Evolutionary conservation across 2,888 invertebrate genomes (phyloP), one percentile per base, ranked within the genome.

Genomic region (Apamea crenata): DNA sequence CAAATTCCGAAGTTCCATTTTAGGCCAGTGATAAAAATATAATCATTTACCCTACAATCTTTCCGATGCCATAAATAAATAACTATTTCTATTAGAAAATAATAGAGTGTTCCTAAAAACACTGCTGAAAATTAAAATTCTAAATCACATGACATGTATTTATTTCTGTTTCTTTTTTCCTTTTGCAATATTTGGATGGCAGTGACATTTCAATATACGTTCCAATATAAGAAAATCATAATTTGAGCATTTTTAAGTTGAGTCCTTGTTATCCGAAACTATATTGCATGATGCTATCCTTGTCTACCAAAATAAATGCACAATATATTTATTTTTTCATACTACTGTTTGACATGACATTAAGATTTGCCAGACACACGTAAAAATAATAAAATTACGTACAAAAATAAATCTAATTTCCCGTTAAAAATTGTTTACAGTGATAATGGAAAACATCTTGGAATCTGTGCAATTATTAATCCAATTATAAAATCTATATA

Each of bases 1-100:
- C 87, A 93, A 96, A 95, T 92, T 91, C 88, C 83, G 63, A 84
- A 90, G 91, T 95, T 95, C 95, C 91, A 94, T 95, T 95, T 93
- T 86, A 89, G 73, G 93, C 96, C 96, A 96, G 95, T 89, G 63
- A 79, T 71, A 81, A 71, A 78, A 73, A 70, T 68, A n/a, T 29
- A 61, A 50, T 68, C 12, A 40, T 74, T 85, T 74, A 40, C 16
- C 21, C 7, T 47, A 10, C 21, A 53, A 53, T 72, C 16, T 32
- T 59, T 75, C 14, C 40, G 7, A 40, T 29, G 25, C 16, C 25
- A 3, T 44, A 14, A 16, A 29, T 25, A 53, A 65, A 68, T 47
- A 0, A 10, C 18, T 32, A 0, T 40, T 78, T 73, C 6, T 32
- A 8, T 21, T 36, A 32, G 0, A 29, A 32, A 66, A 61, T 47